Conservation (phyloP, 1,140 invertebrate species). For the Pseudomyrmex pallidus region DNA sequence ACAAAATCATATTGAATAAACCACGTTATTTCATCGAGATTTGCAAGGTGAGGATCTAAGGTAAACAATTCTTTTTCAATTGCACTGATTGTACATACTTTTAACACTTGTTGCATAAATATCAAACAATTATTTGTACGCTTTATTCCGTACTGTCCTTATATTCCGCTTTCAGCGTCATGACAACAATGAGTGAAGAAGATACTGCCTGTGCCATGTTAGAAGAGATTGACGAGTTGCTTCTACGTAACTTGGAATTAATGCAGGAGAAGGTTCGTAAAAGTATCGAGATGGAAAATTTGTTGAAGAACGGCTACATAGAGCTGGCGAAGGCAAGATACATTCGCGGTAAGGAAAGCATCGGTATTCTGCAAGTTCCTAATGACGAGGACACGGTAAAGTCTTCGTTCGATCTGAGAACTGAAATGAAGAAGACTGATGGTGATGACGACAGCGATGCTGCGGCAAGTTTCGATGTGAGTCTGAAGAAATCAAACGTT, state of each 20-base stretch:
- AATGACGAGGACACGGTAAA: slow-evolving; percentile 85
- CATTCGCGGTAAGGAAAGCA: slow-evolving; percentile 89
- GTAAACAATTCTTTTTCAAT: too few relatives aligned
- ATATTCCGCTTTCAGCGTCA: not conserved
- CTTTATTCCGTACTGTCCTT: not conserved
- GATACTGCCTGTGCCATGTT: slow-evolving; percentile 78
- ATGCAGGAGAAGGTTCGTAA: slow-evolving; percentile 89
- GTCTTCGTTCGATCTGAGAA: slow-evolving; percentile 85
- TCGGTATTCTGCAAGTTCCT: slow-evolving; percentile 88
- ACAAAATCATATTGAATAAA: too few relatives aligned
- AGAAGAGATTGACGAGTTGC: slow-evolving; percentile 87
- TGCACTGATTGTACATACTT: too few relatives aligned
- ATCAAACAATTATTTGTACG: too few relatives aligned
- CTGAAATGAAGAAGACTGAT: slow-evolving; percentile 81
- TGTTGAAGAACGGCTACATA: slow-evolving; percentile 87
- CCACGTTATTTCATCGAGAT: too few relatives aligned
- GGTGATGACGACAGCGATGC: slow-evolving; percentile 79
- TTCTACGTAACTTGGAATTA: slow-evolving; percentile 87
- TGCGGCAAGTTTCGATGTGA: slow-evolving; percentile 79
- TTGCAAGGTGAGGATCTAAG: too few relatives aligned
- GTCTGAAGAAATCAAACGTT: slow-evolving; percentile 78
- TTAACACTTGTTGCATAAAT: too few relatives aligned
- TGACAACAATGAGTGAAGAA: slow-evolving; percentile 63
- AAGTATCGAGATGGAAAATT: slow-evolving; percentile 88
- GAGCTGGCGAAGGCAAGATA: slow-evolving; percentile 90